Base-by-base conservation (phyloP, 2,113 vertebrate species). In the Lepisosteus oculatus region DNA sequence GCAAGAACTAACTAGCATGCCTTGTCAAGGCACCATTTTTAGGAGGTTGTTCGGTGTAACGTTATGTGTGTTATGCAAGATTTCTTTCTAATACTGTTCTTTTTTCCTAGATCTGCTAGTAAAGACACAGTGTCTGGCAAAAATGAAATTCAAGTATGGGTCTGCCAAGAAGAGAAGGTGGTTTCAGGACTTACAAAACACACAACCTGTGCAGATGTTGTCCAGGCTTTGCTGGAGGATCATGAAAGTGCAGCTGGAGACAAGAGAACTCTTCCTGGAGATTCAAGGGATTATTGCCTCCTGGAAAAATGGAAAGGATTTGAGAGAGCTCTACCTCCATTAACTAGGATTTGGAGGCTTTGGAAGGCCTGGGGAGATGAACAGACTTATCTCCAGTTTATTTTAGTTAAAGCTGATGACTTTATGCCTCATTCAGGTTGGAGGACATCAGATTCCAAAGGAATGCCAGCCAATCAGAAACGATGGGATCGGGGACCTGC, bases 321-420 rank as follows among this genome's bases (percentile, higher is more conserved):
- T 0, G 96, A 99, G 78, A 81, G 96, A 62, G 93, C 90, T 0
- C 80, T 99, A 77, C 97, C 96, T 7, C 95, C 96, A 0, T 87
- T 95, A 14, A 97, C 96, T 42, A 94, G 95, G 72, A 96, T 99
- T 74, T 83, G 98, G 67, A 91, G 95, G 71, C 92, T 99, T 17
- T 99, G 96, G 94, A 94, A 91, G 12, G 95, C 95, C 0, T 98
- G 97, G 97, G 96, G 97, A 0, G 94, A 96, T 29, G 94, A 99
- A 80, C 93, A 89, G 68, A 79, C 92, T 56, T 95, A 92, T 64
- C 91, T 98, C 82, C 90, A 94, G 66, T 98, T 99, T 65, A 85
- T 94, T 6, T 78, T 99, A 17, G 88, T 98, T 7, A 97, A 95
- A 83, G 87, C 91, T 61, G 93, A 92, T 65, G 94, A 96, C 68